phyloP scores from a whole-genome alignment of 2,113 vertebrate species.

The Camelus bactrianus region DNA sequence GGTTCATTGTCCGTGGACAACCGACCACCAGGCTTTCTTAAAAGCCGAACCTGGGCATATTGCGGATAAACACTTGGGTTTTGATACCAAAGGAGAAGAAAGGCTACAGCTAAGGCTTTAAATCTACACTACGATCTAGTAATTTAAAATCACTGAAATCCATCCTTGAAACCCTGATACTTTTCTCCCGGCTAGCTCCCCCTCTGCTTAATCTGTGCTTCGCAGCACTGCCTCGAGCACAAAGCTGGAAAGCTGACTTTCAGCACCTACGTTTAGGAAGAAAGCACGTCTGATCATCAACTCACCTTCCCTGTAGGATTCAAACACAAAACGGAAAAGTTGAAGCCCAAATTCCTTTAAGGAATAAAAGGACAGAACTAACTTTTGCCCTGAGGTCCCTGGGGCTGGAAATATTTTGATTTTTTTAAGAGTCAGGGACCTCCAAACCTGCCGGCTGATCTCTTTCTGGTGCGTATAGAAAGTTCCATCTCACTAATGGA shows the following conservation, averaged over 20 bases:
- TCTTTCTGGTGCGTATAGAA: conserved; percentile 23
- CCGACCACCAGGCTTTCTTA: not conserved
- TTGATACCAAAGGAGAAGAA: conserved; percentile 20
- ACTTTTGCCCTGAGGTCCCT: not conserved
- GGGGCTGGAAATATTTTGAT: not conserved
- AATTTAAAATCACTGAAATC: conserved; percentile 53
- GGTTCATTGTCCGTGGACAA: conserved; percentile 67
- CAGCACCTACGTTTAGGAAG: conserved; percentile 33
- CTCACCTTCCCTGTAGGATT: conserved; percentile 39
- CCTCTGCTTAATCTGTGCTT: not conserved
- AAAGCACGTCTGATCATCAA: not conserved
- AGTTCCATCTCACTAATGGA: conserved; percentile 76
- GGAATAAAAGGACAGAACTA: not conserved
- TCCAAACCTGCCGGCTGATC: not conserved
- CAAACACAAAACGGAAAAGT: not conserved
- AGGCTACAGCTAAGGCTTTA: not conserved
- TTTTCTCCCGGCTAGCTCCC: not conserved
- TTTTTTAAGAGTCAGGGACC: conserved; percentile 41
- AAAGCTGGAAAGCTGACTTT: not conserved
- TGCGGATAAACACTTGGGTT: conserved; percentile 27
- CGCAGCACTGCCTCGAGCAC: not conserved
- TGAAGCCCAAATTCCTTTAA: not conserved
- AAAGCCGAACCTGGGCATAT: not conserved
- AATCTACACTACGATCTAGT: conserved; percentile 44
- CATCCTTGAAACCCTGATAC: not conserved